phyloP scores from a whole-genome alignment of 2,113 vertebrate genomes.

The Spea multiplicata region DNA sequence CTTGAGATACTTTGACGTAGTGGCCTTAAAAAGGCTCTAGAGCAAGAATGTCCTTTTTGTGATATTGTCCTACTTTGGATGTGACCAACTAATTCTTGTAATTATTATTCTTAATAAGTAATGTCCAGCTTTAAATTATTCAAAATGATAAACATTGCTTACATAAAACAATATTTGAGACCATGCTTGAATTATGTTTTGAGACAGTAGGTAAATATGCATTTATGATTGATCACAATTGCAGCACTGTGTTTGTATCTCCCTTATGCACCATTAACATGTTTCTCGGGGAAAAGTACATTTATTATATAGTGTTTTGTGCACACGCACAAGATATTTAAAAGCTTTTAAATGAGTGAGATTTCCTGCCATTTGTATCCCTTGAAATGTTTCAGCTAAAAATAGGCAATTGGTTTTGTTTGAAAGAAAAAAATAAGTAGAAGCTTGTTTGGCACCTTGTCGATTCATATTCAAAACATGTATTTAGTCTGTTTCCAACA shows the following conservation, averaged over 20 bases:
- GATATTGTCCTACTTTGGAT: too few relatives aligned
- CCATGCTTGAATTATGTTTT: not conserved
- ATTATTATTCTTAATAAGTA: too few relatives aligned
- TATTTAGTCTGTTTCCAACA: slow-evolving; percentile 21
- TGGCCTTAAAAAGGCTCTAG: too few relatives aligned
- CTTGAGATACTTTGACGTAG: too few relatives aligned
- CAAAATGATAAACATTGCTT: not conserved
- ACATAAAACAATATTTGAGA: not conserved
- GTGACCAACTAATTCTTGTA: too few relatives aligned
- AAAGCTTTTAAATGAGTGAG: slow-evolving; percentile 30
- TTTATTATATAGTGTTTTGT: slow-evolving; percentile 37
- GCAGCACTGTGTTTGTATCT: slow-evolving; percentile 15
- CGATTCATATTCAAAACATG: slow-evolving; percentile 1
- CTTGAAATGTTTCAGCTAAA: slow-evolving; percentile 10
- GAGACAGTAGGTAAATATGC: slow-evolving; percentile 18
- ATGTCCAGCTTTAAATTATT: not conserved
- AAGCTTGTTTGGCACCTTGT: not conserved
- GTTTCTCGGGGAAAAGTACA: slow-evolving; percentile 32
- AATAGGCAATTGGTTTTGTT: slow-evolving; percentile 17
- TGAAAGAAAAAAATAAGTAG: not conserved
- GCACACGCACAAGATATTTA: slow-evolving; percentile 14
- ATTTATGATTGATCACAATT: slow-evolving; percentile 31
- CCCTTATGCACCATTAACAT: slow-evolving; percentile 29
- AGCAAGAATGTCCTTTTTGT: too few relatives aligned
- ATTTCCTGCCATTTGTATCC: not conserved